phyloP scores from a whole-genome alignment of 2,113 vertebrate genomes.

The Indri indri region DNA sequence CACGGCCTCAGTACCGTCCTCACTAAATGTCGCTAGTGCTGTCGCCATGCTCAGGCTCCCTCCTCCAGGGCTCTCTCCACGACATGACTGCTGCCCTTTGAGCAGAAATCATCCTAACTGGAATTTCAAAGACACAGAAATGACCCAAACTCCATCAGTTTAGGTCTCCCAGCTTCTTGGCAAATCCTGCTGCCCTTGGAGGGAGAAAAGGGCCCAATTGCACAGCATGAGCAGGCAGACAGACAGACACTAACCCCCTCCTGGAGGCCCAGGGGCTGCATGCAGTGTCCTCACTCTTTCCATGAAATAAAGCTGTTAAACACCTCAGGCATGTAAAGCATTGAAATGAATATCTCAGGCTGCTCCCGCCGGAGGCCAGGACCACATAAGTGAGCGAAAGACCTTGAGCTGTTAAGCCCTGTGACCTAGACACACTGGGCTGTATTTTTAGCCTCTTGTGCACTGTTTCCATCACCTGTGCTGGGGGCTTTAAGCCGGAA shows the following conservation, averaged over 20 bases:
- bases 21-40: background rate
- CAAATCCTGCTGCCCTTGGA: background rate
- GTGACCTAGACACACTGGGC: slow-evolving; percentile 55
- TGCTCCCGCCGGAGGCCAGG: background rate
- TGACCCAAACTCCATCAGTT: background rate
- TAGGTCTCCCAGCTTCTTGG: background rate
- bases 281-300: slow-evolving; percentile 53
- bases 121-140: background rate
- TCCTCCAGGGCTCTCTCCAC: background rate
- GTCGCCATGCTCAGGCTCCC: background rate
- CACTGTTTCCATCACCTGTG: slow-evolving; percentile 75
- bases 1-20: background rate
- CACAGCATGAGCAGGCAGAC: background rate
- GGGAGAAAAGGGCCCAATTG: background rate
- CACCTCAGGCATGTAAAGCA: slow-evolving; percentile 16
- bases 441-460: slow-evolving; percentile 73
- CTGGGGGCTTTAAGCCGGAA: slow-evolving; percentile 49
- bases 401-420: slow-evolving; percentile 61
- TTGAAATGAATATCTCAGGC: slow-evolving; percentile 36
- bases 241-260: background rate
- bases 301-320: slow-evolving; percentile 66
- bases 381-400: slow-evolving; percentile 51
- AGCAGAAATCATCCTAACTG: background rate
- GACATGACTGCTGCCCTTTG: background rate
- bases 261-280: background rate